Percentiles rank a stretch among this genome's conserved stretches.
Evolutionary conservation across 1,140 invertebrate species (phyloP).

Genomic region (Drosophila leontia): DNA sequence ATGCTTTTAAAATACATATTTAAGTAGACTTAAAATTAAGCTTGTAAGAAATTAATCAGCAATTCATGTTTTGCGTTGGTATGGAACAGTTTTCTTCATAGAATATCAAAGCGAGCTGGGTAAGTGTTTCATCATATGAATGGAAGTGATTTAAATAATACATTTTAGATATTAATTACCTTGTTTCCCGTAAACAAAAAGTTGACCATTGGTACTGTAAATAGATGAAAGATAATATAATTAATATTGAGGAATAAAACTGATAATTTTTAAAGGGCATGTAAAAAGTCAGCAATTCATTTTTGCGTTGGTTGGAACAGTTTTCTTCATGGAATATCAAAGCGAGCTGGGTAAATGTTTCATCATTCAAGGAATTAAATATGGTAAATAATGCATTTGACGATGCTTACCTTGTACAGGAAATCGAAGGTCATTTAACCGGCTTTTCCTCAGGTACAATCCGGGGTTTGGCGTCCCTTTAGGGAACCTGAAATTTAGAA

Average conservation of each 20-base stretch:
- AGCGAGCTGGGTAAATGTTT: conserved; percentile 40
- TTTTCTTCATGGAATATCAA: conserved; percentile 33
- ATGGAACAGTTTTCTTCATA: conserved; percentile 29
- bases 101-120: conserved; percentile 29
- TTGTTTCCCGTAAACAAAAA: neutral
- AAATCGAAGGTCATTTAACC: neutral
- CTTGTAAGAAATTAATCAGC: neutral
- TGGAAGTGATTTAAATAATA: neutral
- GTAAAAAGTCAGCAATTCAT: conserved; percentile 14
- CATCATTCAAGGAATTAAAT: conserved; percentile 6
- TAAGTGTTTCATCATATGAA: conserved; percentile 30
- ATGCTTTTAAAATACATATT: neutral
- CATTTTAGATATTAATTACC: neutral
- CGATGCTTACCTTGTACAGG: neutral
- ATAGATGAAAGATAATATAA: neutral
- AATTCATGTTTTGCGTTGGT: conserved; percentile 14
- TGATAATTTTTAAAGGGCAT: neutral
- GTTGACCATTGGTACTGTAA: neutral
- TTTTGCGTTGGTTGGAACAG: conserved; percentile 42
- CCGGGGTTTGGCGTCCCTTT: no score
- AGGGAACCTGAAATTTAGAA: neutral
- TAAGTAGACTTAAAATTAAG: neutral
- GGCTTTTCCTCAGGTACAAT: neutral
- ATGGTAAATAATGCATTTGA: neutral
- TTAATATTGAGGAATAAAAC: neutral